Percentiles rank a stretch among this genome's conserved stretches.
phyloP scores from a whole-genome alignment of 1,140 invertebrate species.

The Nasonia longicornis region DNA sequence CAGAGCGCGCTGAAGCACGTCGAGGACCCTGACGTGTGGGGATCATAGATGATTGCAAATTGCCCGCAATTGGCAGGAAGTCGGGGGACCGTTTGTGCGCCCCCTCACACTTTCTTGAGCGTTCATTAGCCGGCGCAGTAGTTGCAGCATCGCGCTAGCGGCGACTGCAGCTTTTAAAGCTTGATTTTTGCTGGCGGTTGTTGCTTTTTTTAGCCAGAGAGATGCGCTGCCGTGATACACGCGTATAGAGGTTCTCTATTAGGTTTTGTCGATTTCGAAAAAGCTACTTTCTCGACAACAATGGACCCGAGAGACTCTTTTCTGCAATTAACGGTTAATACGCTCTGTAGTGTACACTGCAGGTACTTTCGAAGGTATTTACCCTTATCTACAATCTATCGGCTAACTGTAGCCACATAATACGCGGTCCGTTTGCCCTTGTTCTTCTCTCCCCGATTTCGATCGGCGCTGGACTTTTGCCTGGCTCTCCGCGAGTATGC shows the following conservation, averaged over 20 bases:
- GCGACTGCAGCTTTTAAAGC: neutral
- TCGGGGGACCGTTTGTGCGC: slow-evolving; percentile 62
- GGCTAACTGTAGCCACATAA: slow-evolving; percentile 9
- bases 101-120: slow-evolving; percentile 59
- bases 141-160: neutral
- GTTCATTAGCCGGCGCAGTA: slow-evolving; percentile 55
- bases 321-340: slow-evolving; percentile 19
- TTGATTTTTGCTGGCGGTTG: neutral
- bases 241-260: too few relatives aligned
- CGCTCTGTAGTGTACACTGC: too few relatives aligned
- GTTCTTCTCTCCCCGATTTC: neutral
- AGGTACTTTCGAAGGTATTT: neutral
- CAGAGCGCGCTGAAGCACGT: neutral
- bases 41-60: slow-evolving; percentile 69
- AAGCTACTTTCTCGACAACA: too few relatives aligned
- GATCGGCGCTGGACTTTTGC: slow-evolving; percentile 7
- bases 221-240: too few relatives aligned
- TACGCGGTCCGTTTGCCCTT: neutral
- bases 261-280: too few relatives aligned
- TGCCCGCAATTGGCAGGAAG: slow-evolving; percentile 69
- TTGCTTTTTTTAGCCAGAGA: neutral
- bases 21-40: slow-evolving; percentile 48
- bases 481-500: neutral
- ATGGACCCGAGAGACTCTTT: neutral
- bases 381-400: slow-evolving; percentile 18